phyloP scores from a whole-genome alignment of 2,888 invertebrate genomes.

The Lycaena phlaeas region DNA sequence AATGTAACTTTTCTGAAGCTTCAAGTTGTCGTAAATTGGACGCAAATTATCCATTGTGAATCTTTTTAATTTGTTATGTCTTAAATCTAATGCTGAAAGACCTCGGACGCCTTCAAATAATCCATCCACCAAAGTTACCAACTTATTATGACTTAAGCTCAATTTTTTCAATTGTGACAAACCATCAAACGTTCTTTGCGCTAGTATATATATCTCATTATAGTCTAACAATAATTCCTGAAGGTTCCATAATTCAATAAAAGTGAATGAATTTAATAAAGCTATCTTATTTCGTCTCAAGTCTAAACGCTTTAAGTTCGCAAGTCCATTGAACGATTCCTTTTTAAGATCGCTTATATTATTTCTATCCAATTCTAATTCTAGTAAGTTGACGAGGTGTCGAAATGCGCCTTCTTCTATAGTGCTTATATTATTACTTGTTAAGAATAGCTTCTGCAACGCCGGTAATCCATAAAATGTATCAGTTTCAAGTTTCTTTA shows the following conservation, averaged over 20 bases:
- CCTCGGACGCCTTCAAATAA: conserved; percentile 81
- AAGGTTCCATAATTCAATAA: conserved; percentile 83
- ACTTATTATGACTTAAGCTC: conserved; percentile 82
- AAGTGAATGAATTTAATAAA: conserved; percentile 83
- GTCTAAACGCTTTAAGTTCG: conserved; percentile 80
- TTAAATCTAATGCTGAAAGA: conserved; percentile 81
- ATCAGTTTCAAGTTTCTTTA: conserved; percentile 80
- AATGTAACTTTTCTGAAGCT: conserved; percentile 80
- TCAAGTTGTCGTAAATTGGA: conserved; percentile 83
- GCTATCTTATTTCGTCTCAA: conserved; percentile 82
- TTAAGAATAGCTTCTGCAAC: conserved; percentile 83
- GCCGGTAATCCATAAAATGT: conserved; percentile 83
- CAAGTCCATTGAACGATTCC: conserved; percentile 84
- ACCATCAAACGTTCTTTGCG: conserved; percentile 84
- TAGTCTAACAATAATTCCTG: conserved; percentile 80
- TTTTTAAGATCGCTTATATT: conserved; percentile 82
- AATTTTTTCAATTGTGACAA: conserved; percentile 80
- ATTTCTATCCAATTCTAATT: conserved; percentile 86
- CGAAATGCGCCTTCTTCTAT: conserved; percentile 90
- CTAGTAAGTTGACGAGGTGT: conserved; percentile 80
- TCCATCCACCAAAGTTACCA: conserved; percentile 79
- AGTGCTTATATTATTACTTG: conserved; percentile 87
- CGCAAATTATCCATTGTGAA: conserved; percentile 81
- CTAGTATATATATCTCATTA: conserved; percentile 80
- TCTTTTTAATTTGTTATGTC: conserved; percentile 82